phyloP scores from a whole-genome alignment of 2,797 vertebrate genomes.

The Galago senegalensis region DNA sequence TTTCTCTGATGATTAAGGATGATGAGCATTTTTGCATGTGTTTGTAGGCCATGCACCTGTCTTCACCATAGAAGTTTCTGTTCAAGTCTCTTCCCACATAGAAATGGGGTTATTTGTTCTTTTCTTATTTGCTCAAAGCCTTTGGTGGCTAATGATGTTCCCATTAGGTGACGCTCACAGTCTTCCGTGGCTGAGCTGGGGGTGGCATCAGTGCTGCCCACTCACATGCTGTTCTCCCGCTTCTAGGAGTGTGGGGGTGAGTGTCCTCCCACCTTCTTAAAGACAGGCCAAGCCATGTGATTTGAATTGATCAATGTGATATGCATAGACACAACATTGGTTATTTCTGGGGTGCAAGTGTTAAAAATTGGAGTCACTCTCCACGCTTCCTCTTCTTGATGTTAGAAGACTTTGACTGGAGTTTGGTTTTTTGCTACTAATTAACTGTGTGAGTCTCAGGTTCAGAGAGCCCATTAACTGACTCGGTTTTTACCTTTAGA shows the following conservation, averaged over 20 bases:
- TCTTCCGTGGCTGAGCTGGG: neutral
- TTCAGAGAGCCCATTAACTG: neutral
- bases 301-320: neutral
- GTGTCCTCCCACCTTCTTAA: neutral
- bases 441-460: neutral
- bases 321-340: neutral
- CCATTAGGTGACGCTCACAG: neutral
- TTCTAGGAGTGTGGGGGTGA: neutral
- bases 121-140: neutral
- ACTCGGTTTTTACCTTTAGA: conserved; percentile 46
- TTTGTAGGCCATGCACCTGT: too few relatives aligned
- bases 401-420: neutral
- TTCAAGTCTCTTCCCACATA: too few relatives aligned
- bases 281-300: neutral
- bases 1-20: too few relatives aligned
- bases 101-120: too few relatives aligned
- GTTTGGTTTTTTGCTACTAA: neutral
- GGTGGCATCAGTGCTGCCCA: neutral
- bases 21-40: too few relatives aligned
- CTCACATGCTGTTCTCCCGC: neutral
- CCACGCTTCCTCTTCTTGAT: neutral
- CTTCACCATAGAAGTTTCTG: too few relatives aligned
- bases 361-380: neutral
- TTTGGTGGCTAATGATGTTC: neutral
- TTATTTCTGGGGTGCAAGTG: neutral